Percentiles rank a stretch among this genome's conserved stretches.
Conservation (phyloP, 2,888 invertebrate genomes). For the Amiota mariae region DNA sequence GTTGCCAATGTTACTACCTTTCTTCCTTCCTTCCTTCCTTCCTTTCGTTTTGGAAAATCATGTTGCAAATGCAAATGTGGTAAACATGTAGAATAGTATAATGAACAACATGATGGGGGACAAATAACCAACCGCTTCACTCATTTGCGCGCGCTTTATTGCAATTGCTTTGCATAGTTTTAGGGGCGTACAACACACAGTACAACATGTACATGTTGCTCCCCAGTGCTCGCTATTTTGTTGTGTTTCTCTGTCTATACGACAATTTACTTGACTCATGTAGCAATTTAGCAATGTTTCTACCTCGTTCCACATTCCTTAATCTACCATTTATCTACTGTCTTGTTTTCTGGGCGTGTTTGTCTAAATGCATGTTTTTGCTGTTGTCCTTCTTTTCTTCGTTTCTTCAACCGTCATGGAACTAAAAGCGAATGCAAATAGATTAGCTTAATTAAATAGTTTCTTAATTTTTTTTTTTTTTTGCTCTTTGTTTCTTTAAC, state of each 20-base stretch:
- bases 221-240: no score
- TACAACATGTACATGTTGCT: no score
- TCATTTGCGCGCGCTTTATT: not conserved
- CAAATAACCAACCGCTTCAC: constrained; percentile 13
- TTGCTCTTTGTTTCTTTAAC: not conserved
- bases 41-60: not conserved
- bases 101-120: not conserved
- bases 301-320: no score
- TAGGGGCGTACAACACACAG: constrained; percentile 23
- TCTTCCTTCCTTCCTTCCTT: not conserved
- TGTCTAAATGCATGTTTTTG: not conserved
- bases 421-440: constrained; percentile 48
- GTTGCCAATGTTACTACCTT: constrained; percentile 7
- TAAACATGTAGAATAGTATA: constrained; percentile 6
- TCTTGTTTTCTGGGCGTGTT: not conserved
- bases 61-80: constrained; percentile 17
- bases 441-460: constrained; percentile 62
- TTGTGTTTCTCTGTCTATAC: no score
- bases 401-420: not conserved
- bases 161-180: constrained; percentile 14
- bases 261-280: constrained; percentile 21
- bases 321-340: no score
- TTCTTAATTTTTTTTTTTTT: constrained; percentile 43
- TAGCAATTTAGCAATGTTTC: not conserved
- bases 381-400: not conserved